Evolutionary conservation across 2,797 vertebrate species (phyloP), one percentile per base, ranked within the genome.

Genomic region (Anas bernieri): DNA sequence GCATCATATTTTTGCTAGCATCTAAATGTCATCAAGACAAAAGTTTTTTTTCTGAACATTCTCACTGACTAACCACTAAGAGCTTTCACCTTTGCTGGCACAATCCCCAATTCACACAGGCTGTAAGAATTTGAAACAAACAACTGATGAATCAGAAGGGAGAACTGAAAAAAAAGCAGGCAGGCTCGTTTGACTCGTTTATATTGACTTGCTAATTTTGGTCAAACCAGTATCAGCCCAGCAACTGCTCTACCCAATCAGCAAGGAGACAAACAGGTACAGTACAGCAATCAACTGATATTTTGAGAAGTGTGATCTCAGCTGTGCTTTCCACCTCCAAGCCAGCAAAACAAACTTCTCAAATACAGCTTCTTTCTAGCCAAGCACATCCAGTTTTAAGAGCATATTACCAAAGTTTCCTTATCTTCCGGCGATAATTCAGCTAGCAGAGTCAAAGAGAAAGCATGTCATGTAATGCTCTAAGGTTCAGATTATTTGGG

Each of bases 171-270:
- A 45, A 45, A 88, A 96, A 96, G 96, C 92, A 97, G 92, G 77
- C 92, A 94, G 81, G 96, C 96, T 96, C 55, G 95, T 96, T 90
- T 81, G 94, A 97, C 95, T 96, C 84, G 95, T 95, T 97, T 93
- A 91, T 85, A 95, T 54, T 66, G 86, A 96, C 96, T 97, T 97
- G 93, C 96, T 96, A 96, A 94, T 96, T 97, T 95, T 95, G 93
- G 95, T 94, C 94, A 86, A 95, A 96, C 93, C 78, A 90, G 70
- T 97, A 95, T 93, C 80, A 59, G 94, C 97, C 94, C 94, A 95
- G 94, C 96, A 96, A 97, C 94, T 96, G 93, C 78, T 35, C 61
- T 33, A 17, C 79, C 95, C 97, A 97, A 93, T 95, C 78, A 96
- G 94, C 31, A 72, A 80, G 86, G 58, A 95, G 94, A 96, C 91